A percentile compares a stretch with the other conserved stretches of the same genome.
Conservation (phyloP, 2,113 vertebrate species). For the Phyllostomus hastatus region DNA sequence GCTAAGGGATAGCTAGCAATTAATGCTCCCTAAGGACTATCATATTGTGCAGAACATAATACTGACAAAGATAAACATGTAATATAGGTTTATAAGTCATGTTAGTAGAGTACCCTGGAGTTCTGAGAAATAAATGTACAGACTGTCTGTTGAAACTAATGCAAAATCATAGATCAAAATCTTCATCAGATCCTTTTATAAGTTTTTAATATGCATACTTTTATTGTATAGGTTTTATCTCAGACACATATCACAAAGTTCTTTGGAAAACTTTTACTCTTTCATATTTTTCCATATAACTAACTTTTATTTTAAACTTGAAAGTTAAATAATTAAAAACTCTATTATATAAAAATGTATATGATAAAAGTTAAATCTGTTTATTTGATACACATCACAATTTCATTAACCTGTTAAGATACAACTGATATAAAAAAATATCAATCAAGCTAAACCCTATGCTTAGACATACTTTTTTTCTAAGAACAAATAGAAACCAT, state of each 20-base stretch:
- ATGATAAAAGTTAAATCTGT: constrained; percentile 70
- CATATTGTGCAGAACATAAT: constrained; percentile 46
- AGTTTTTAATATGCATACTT: constrained; percentile 10
- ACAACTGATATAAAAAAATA: constrained; percentile 61
- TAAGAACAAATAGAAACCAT: constrained; percentile 69
- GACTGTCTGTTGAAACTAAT: constrained; percentile 26
- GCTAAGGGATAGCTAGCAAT: constrained; percentile 57
- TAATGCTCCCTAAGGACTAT: constrained; percentile 49
- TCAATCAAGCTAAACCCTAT: constrained; percentile 64
- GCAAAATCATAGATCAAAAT: constrained; percentile 45
- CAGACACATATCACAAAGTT: background rate
- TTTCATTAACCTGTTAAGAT: constrained; percentile 67
- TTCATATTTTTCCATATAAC: background rate
- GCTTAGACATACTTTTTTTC: constrained; percentile 69
- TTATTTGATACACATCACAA: constrained; percentile 69
- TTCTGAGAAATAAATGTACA: constrained; percentile 45
- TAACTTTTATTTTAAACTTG: constrained; percentile 45
- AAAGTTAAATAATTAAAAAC: constrained; percentile 63
- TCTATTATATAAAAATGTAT: constrained; percentile 39
- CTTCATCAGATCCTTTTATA: constrained; percentile 13
- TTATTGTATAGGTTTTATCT: background rate
- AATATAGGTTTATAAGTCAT: background rate
- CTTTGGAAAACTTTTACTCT: background rate
- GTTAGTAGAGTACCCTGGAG: background rate
- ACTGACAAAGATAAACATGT: constrained; percentile 42